A percentile compares a stretch with the other conserved stretches of the same genome.
Conservation (phyloP, 2,888 invertebrate genomes). For the Luffia ferchaultella region DNA sequence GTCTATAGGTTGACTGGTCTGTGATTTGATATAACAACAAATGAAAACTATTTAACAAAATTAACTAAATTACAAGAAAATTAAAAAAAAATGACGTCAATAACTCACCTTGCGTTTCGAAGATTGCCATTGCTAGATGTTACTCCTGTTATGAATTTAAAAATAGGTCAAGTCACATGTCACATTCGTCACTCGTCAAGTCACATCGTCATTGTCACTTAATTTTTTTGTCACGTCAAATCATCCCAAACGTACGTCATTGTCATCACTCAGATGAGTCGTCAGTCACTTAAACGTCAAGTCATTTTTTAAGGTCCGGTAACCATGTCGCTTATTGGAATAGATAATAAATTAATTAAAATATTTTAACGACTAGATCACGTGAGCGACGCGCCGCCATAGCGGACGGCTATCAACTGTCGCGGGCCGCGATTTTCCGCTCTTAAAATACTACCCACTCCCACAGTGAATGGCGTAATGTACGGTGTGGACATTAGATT, state of each 20-base stretch:
- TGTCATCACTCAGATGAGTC: slow-evolving; percentile 23
- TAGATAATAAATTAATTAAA: slow-evolving; percentile 36
- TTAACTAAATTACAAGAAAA: too few relatives aligned
- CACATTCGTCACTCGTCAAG: slow-evolving; percentile 10
- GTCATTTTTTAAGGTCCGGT: slow-evolving; percentile 13
- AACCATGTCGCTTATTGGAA: slow-evolving; percentile 16
- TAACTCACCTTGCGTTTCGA: neutral
- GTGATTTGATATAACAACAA: too few relatives aligned
- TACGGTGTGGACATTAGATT: neutral
- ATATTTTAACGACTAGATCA: slow-evolving; percentile 29
- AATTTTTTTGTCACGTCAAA: neutral
- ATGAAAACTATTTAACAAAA: too few relatives aligned
- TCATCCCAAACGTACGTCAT: slow-evolving; percentile 11
- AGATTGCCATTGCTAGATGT: neutral
- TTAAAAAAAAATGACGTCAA: too few relatives aligned
- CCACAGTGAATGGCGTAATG: slow-evolving; percentile 13
- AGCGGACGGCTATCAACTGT: slow-evolving; percentile 42
- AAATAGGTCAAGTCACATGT: slow-evolving; percentile 11
- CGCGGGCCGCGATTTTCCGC: slow-evolving; percentile 22
- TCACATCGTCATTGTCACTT: slow-evolving; percentile 11
- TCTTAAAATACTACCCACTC: slow-evolving; percentile 55
- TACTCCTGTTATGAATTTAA: too few relatives aligned
- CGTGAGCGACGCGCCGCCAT: slow-evolving; percentile 41
- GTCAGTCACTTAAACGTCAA: slow-evolving; percentile 13
- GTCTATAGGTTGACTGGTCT: too few relatives aligned